phyloP scores from a whole-genome alignment of 2,888 invertebrate genomes.

The Cremastinae sp. region DNA sequence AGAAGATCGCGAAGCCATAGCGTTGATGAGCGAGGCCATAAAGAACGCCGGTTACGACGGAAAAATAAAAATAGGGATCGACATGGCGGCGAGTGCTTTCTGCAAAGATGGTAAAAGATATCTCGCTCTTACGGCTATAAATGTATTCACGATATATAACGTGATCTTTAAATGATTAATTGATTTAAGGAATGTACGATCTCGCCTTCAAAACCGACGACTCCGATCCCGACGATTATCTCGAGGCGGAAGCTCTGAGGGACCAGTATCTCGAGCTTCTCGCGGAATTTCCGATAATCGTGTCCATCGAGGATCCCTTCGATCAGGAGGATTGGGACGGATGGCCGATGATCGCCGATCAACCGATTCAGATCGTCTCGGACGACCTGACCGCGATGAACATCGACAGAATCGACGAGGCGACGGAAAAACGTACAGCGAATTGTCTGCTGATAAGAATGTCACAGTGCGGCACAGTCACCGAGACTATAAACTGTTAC shows the following conservation, averaged over 20 bases:
- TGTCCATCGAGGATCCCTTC: conserved; percentile 77
- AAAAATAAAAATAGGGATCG: conserved; percentile 72
- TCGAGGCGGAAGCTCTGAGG: conserved; percentile 70
- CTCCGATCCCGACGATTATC: conserved; percentile 73
- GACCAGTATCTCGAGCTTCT: conserved; percentile 72
- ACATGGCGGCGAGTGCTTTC: conserved; percentile 73
- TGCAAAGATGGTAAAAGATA: conserved; percentile 71
- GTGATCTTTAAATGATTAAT: not conserved
- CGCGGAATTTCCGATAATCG: conserved; percentile 69
- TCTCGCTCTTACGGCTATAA: not conserved
- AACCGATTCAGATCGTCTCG: conserved; percentile 72
- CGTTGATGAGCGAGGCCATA: conserved; percentile 71
- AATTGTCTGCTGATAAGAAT: conserved; percentile 73
- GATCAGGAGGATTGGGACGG: conserved; percentile 75
- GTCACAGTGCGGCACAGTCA: conserved; percentile 74
- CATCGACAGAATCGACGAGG: conserved; percentile 72
- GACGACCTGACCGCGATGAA: conserved; percentile 75
- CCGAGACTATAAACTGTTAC: conserved; percentile 72
- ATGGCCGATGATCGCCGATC: conserved; percentile 72
- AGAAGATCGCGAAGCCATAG: conserved; percentile 72
- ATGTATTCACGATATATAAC: not conserved
- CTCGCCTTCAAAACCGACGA: conserved; percentile 74
- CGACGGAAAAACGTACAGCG: conserved; percentile 71
- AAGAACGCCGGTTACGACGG: conserved; percentile 72
- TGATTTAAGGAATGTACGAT: conserved; percentile 72